Percentiles rank a stretch among this genome's conserved stretches.
Evolutionary conservation across 2,888 invertebrate genomes (phyloP).

Genomic region (Tubiluchus corallicola): DNA sequence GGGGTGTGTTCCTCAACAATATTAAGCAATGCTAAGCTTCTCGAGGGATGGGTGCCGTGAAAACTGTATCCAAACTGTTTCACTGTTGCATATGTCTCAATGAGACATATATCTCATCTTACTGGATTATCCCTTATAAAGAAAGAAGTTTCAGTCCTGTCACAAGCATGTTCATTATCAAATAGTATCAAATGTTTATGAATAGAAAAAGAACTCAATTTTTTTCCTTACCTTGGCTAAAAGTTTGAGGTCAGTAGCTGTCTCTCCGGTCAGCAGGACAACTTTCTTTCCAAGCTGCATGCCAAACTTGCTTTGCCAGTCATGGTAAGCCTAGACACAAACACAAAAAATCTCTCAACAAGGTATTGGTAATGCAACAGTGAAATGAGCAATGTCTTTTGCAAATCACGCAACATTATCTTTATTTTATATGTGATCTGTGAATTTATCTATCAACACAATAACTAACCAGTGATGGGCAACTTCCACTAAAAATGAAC

Average conservation of each 20-base stretch:
- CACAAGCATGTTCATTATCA: not conserved
- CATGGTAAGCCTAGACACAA: constrained; percentile 41
- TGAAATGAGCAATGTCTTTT: constrained; percentile 27
- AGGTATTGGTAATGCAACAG: not conserved
- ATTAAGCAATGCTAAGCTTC: too few species aligned
- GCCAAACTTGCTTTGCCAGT: constrained; percentile 78
- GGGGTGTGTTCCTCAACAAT: too few species aligned
- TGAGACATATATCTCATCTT: too few species aligned
- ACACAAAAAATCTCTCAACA: not conserved
- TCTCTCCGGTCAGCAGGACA: constrained; percentile 86
- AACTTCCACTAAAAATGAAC: too few species aligned
- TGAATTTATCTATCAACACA: not conserved
- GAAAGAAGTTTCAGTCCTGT: not conserved
- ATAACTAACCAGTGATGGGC: too few species aligned
- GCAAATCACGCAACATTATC: not conserved
- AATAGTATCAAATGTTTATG: not conserved
- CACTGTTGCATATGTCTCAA: too few species aligned
- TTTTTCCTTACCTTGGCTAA: constrained; percentile 38
- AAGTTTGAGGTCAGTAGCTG: constrained; percentile 84
- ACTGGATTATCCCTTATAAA: too few species aligned
- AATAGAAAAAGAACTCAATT: not conserved
- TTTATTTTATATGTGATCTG: constrained; percentile 2
- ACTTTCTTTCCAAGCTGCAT: constrained; percentile 46
- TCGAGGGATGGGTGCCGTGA: too few species aligned
- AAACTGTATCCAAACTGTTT: too few species aligned